These are phyloP conservation scores for Syngnathoides biaculeatus DNA, from an alignment of 2,113 vertebrate species.

Conservation along the genomic window DNA sequence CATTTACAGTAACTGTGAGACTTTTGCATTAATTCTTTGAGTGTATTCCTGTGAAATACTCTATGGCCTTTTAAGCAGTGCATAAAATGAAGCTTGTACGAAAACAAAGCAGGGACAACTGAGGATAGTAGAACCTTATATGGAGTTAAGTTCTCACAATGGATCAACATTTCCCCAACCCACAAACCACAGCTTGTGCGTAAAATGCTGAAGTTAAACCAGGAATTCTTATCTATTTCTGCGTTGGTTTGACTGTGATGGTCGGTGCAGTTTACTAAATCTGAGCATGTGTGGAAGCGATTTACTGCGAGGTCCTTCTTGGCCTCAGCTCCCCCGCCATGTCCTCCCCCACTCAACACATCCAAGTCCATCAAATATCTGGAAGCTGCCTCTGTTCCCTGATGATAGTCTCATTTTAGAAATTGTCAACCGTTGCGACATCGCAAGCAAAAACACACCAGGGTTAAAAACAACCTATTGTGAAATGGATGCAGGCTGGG, in stretches of 20 bases:
- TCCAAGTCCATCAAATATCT: constrained; percentile 68
- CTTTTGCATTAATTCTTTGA: neutral
- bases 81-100: neutral
- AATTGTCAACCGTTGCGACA: constrained; percentile 55
- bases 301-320: constrained; percentile 40
- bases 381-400: constrained; percentile 52
- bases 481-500: constrained; percentile 29
- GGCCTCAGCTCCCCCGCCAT: constrained; percentile 25
- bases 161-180: constrained; percentile 1
- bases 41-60: neutral
- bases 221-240: constrained; percentile 4
- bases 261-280: constrained; percentile 22
- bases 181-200: neutral
- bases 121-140: neutral
- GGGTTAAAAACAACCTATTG: constrained; percentile 50
- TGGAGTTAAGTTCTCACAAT: neutral
- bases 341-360: constrained; percentile 42
- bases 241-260: constrained; percentile 36
- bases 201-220: constrained; percentile 6
- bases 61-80: neutral
- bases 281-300: constrained; percentile 27
- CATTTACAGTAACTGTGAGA: neutral
- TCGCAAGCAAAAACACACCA: constrained; percentile 48
- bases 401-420: constrained; percentile 55
- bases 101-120: neutral